These are phyloP conservation scores for Sebastes dallii DNA, from an alignment of 2,797 vertebrate genomes.

Conservation along the genomic window DNA sequence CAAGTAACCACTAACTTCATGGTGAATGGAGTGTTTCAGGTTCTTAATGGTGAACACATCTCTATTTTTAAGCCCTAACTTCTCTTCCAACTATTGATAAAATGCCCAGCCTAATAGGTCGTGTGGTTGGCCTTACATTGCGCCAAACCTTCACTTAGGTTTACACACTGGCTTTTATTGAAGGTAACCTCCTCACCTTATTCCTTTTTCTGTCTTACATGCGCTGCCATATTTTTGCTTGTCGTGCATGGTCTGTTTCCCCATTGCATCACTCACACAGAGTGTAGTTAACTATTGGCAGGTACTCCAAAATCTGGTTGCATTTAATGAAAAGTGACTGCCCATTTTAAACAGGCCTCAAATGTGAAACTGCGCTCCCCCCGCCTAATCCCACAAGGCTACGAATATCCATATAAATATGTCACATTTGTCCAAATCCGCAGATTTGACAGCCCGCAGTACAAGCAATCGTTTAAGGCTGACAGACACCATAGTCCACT, in stretches of 20 bases:
- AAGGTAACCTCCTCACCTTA: constrained; percentile 49
- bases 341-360: constrained; percentile 66
- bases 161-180: constrained; percentile 47
- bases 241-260: constrained; percentile 29
- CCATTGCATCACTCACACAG: constrained; percentile 52
- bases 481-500: constrained; percentile 38
- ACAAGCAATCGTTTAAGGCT: constrained; percentile 42
- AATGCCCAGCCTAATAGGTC: constrained; percentile 54
- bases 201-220: constrained; percentile 43
- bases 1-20: constrained; percentile 18
- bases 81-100: constrained; percentile 65
- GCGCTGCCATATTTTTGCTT: constrained; percentile 34
- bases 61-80: constrained; percentile 16
- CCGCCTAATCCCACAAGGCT: constrained; percentile 69
- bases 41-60: constrained; percentile 51
- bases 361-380: constrained; percentile 56
- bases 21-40: constrained; percentile 37
- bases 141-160: constrained; percentile 49
- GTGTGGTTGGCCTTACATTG: constrained; percentile 24
- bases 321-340: constrained; percentile 80
- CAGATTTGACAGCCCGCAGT: constrained; percentile 61
- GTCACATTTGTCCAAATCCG: constrained; percentile 72
- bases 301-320: constrained; percentile 59
- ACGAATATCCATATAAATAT: constrained; percentile 76
- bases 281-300: constrained; percentile 67